A percentile compares a stretch with the other conserved stretches of the same genome.
Evolutionary conservation across 2,797 vertebrate genomes (phyloP).

Genomic region (Sebastolobus alascanus): DNA sequence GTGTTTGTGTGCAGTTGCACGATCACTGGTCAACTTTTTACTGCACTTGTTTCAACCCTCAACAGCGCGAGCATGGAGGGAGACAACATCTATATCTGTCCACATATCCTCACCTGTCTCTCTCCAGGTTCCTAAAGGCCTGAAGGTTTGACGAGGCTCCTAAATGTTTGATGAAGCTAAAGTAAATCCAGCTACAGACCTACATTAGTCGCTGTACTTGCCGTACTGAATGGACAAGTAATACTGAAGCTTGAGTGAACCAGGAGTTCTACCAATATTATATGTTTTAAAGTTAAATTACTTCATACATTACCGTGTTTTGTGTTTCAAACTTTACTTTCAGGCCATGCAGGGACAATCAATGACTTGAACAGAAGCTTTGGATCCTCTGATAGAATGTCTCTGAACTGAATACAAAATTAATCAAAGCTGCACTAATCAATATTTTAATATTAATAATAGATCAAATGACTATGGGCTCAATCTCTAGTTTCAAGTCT

Average conservation of each 20-base stretch:
- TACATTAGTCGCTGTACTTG: not conserved
- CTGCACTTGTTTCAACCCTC: not conserved
- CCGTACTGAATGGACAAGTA: not conserved
- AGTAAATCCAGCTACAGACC: conserved; percentile 1
- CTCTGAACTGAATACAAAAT: not conserved
- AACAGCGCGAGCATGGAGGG: not conserved
- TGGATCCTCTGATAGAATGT: not conserved
- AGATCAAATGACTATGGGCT: not conserved
- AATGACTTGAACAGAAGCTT: not conserved
- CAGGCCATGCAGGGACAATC: not conserved
- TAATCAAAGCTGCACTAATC: not conserved
- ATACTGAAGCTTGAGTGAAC: not conserved
- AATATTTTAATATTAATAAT: not conserved
- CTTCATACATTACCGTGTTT: not conserved
- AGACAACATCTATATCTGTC: not conserved
- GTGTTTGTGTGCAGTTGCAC: not conserved
- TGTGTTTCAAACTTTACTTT: not conserved
- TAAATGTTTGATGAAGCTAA: conserved; percentile 22
- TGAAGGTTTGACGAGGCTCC: conserved; percentile 1
- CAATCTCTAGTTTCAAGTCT: too few relatives aligned
- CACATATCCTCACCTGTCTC: not conserved
- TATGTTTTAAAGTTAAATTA: not conserved
- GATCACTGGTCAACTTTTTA: not conserved
- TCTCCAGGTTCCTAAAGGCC: not conserved
- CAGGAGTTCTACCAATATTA: not conserved